phyloP scores from a whole-genome alignment of 2,113 vertebrate genomes.

The Ellobius talpinus region DNA sequence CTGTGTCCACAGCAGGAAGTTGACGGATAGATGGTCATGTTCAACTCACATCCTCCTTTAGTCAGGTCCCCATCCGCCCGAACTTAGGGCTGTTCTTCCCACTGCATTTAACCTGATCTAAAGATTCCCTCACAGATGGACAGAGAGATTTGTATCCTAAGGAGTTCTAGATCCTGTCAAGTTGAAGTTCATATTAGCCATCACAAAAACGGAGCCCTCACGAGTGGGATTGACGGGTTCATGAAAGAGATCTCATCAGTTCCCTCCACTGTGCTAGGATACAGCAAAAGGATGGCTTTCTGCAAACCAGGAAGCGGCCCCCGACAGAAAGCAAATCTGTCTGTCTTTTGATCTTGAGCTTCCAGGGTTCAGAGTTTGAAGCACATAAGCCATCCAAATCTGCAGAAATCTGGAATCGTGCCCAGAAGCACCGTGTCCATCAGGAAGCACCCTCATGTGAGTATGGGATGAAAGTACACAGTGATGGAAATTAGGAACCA shows the following conservation, averaged over 20 bases:
- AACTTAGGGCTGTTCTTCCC: not conserved
- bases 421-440: too few species aligned
- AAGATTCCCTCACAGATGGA: not conserved
- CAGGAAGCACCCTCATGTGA: not conserved
- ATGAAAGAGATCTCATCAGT: not conserved
- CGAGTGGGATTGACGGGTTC: not conserved
- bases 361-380: not conserved
- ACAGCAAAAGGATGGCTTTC: too few species aligned
- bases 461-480: not conserved
- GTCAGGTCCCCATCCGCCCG: not conserved
- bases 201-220: not conserved
- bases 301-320: not conserved
- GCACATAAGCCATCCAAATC: not conserved
- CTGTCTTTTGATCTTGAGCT: not conserved
- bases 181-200: not conserved
- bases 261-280: too few species aligned
- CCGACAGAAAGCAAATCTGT: not conserved
- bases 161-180: not conserved
- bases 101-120: not conserved
- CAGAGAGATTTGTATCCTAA: not conserved
- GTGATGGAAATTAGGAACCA: not conserved
- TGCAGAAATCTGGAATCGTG: not conserved
- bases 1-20: too few species aligned
- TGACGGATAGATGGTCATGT: rapidly evolving
- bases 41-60: not conserved